A percentile compares a stretch with the other conserved stretches of the same genome.
Conservation (phyloP, 1,140 invertebrate species). For the Matsumurasca onukii region DNA sequence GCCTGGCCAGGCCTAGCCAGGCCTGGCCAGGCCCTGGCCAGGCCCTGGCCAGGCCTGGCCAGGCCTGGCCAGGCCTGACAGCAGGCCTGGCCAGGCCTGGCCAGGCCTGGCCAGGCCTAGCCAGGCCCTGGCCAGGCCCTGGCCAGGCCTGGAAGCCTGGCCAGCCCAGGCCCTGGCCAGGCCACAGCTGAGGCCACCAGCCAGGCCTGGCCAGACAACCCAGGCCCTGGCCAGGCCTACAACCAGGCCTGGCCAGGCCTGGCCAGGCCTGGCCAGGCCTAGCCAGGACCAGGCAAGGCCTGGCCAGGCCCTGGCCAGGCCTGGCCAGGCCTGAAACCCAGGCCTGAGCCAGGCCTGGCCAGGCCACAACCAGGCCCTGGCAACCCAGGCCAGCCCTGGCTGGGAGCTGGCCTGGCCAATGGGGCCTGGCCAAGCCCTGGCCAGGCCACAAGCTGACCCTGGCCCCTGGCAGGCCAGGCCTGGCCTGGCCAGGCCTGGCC, state of each 20-base stretch:
- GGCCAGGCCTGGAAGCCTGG: conserved; percentile 3
- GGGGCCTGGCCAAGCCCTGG: conserved; percentile 1
- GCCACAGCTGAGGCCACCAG: neutral
- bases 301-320: conserved; percentile 3
- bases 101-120: neutral
- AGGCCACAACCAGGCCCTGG: neutral
- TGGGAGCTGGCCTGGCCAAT: neutral
- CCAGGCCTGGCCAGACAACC: neutral
- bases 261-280: conserved; percentile 3
- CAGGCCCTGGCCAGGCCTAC: conserved; percentile 14
- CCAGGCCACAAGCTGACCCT: neutral
- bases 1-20: conserved; percentile 3
- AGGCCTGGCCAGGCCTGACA: neutral
- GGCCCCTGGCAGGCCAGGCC: conserved; percentile 11
- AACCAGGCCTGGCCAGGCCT: conserved; percentile 14
- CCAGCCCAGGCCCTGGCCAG: neutral
- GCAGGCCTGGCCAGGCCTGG: neutral
- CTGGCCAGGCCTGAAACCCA: neutral
- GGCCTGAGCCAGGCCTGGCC: conserved; percentile 10
- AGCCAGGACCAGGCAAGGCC: neutral
- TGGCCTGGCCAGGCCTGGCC: conserved; percentile 20
- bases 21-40: neutral
- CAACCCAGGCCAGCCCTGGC: neutral
- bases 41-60: neutral
- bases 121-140: neutral